phyloP scores from a whole-genome alignment of 2,888 invertebrate species.

The Cetonia aurata region DNA sequence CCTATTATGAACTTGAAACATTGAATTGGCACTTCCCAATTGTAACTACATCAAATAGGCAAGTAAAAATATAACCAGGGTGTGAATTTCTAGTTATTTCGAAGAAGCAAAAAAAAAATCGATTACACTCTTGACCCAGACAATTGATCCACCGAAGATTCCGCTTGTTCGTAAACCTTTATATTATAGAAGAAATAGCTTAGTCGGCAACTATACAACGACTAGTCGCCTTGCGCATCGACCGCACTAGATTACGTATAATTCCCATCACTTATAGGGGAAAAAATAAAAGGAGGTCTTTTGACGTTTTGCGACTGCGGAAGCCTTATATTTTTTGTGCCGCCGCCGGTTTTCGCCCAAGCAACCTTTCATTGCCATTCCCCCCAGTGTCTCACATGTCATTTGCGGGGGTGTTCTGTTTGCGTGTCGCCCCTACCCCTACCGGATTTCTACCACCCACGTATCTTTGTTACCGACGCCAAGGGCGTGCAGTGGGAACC shows the following conservation, averaged over 20 bases:
- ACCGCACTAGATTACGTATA: constrained; percentile 50
- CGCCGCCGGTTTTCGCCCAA: constrained; percentile 49
- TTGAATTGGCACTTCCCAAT: too few species aligned
- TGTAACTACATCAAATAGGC: too few species aligned
- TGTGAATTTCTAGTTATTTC: too few species aligned
- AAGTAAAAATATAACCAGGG: too few species aligned
- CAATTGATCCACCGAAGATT: constrained; percentile 3
- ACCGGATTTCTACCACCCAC: constrained; percentile 48
- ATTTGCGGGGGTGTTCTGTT: constrained; percentile 56
- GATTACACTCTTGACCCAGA: too few species aligned
- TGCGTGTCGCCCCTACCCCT: constrained; percentile 53
- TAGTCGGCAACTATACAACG: constrained; percentile 33
- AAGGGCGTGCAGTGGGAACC: constrained; percentile 42
- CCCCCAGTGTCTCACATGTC: constrained; percentile 54
- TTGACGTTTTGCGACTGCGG: constrained; percentile 49
- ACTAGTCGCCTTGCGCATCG: constrained; percentile 39
- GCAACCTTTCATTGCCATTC: constrained; percentile 54
- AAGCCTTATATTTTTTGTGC: constrained; percentile 53
- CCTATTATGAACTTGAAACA: too few species aligned
- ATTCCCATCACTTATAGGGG: constrained; percentile 50
- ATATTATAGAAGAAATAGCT: constrained; percentile 24
- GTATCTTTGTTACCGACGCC: constrained; percentile 52
- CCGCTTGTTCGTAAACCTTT: constrained; percentile 29
- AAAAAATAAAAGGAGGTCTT: constrained; percentile 48
- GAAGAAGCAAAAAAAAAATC: too few species aligned